These are phyloP conservation scores for Sialis lutaria DNA, from an alignment of 2,888 invertebrate species.

Conservation along the genomic window DNA sequence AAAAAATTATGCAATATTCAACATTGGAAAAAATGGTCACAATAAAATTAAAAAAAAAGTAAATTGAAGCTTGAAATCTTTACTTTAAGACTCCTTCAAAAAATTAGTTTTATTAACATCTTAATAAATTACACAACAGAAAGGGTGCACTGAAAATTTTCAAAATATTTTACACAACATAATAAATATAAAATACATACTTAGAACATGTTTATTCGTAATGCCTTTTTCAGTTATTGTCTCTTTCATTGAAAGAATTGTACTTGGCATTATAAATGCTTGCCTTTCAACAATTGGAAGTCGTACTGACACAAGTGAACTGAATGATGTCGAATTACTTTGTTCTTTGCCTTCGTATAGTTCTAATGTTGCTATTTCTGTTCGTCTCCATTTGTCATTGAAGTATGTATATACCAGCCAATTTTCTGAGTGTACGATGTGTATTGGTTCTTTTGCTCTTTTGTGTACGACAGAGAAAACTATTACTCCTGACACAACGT, in stretches of 20 bases:
- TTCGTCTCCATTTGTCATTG: constrained; percentile 83
- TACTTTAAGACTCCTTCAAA: too few species aligned
- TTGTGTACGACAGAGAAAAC: constrained; percentile 74
- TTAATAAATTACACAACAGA: too few species aligned
- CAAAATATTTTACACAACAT: constrained; percentile 1
- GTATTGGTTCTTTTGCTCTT: constrained; percentile 66
- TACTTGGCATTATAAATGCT: constrained; percentile 72
- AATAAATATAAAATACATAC: constrained; percentile 34
- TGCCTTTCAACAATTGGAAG: constrained; percentile 66
- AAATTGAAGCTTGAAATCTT: too few species aligned
- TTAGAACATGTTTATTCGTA: constrained; percentile 67
- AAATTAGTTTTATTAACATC: too few species aligned
- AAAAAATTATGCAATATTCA: too few species aligned
- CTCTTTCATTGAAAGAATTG: constrained; percentile 61
- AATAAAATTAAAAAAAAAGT: too few species aligned
- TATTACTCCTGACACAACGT: constrained; percentile 78
- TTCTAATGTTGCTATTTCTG: constrained; percentile 86
- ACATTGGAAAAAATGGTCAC: too few species aligned
- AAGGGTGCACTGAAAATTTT: too few species aligned
- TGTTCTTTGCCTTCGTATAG: constrained; percentile 85
- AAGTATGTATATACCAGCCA: constrained; percentile 89
- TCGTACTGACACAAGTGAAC: constrained; percentile 59
- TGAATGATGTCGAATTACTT: constrained; percentile 70
- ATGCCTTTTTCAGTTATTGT: constrained; percentile 88
- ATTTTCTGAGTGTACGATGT: constrained; percentile 90